Percentiles rank a stretch among this genome's conserved stretches.
Conservation (phyloP, 2,888 invertebrate species). For the Ecliptopera silaceata region DNA sequence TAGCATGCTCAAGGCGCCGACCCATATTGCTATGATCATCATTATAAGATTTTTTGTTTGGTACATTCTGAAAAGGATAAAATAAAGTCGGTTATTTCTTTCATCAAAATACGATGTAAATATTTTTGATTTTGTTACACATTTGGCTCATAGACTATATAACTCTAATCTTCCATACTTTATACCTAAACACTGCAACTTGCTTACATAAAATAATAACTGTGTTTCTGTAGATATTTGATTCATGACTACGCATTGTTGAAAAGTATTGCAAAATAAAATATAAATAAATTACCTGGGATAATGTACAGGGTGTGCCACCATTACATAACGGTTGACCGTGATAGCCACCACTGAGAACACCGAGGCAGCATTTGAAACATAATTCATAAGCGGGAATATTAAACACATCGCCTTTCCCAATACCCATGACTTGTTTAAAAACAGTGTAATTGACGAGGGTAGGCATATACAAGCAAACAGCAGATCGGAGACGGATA, state of each 20-base stretch:
- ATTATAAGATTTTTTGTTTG: slow-evolving; percentile 25
- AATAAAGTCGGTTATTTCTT: not conserved
- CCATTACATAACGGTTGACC: slow-evolving; percentile 30
- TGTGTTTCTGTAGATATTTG: not conserved
- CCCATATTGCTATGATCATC: slow-evolving; percentile 30
- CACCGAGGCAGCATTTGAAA: slow-evolving; percentile 4
- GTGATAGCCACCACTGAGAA: slow-evolving; percentile 29
- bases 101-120: not conserved
- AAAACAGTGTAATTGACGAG: slow-evolving; percentile 9
- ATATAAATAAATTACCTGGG: slow-evolving; percentile 20
- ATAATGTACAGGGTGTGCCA: slow-evolving; percentile 28
- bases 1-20: slow-evolving; percentile 11
- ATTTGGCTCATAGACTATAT: not conserved
- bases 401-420: slow-evolving; percentile 22
- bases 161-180: not conserved
- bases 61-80: slow-evolving; percentile 25
- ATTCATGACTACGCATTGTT: not conserved
- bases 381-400: slow-evolving; percentile 19
- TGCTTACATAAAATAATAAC: too few relatives aligned
- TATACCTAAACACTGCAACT: too few relatives aligned
- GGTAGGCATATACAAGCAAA: slow-evolving; percentile 21
- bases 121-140: too few relatives aligned
- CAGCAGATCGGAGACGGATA: slow-evolving; percentile 26
- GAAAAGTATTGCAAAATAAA: too few relatives aligned
- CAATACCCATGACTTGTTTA: slow-evolving; percentile 19